A percentile compares a stretch with the other conserved stretches of the same genome.
These are phyloP conservation scores for Cacoxenus indagator DNA, from an alignment of 2,888 invertebrate species.

Conservation along the genomic window DNA sequence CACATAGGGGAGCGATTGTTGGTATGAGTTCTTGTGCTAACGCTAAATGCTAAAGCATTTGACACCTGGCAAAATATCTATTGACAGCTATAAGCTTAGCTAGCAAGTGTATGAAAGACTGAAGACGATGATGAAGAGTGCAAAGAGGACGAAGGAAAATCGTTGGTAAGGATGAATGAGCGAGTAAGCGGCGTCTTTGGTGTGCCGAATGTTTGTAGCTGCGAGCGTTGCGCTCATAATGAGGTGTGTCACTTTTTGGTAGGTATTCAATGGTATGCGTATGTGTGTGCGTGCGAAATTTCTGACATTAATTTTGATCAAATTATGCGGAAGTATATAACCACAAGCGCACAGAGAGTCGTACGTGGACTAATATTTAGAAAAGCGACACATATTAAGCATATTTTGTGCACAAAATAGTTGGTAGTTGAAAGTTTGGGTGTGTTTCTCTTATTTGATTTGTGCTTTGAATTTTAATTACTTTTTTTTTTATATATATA, in stretches of 20 bases:
- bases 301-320: constrained; percentile 54
- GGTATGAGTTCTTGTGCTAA: background rate
- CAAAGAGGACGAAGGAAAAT: too few relatives aligned
- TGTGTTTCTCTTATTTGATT: background rate
- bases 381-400: background rate
- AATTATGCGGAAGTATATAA: constrained; percentile 50
- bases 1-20: background rate
- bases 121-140: too few relatives aligned
- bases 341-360: constrained; percentile 4
- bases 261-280: background rate
- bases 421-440: background rate
- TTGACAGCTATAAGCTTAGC: constrained; percentile 53
- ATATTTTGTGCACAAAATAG: background rate
- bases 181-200: constrained; percentile 60
- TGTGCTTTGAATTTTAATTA: background rate
- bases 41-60: constrained; percentile 56
- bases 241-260: constrained; percentile 10
- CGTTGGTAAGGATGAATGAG: constrained; percentile 22
- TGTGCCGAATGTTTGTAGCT: constrained; percentile 40
- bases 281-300: constrained; percentile 36
- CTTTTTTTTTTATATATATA: background rate
- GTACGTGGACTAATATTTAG: background rate
- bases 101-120: too few relatives aligned
- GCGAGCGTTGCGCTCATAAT: background rate
- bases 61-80: constrained; percentile 62